phyloP scores from a whole-genome alignment of 2,797 vertebrate species.

The Acanthopagrus latus region DNA sequence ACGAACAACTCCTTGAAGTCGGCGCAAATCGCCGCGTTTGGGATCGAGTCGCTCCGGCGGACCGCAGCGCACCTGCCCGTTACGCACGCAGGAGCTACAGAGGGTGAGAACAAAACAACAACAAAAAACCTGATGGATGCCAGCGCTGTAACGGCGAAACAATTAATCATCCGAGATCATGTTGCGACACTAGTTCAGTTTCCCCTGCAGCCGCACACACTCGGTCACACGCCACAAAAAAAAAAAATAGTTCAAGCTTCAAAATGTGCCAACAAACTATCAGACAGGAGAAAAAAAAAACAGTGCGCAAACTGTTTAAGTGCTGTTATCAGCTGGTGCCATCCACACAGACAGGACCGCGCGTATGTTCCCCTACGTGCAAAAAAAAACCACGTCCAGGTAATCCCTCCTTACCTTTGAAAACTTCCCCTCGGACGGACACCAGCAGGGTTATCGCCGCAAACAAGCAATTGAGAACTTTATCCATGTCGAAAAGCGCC shows the following conservation, averaged over 20 bases:
- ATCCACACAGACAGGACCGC: background rate
- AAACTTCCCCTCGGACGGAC: constrained; percentile 84
- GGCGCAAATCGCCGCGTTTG: background rate
- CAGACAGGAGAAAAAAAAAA: background rate
- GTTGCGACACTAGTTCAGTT: background rate
- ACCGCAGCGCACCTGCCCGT: constrained; percentile 58
- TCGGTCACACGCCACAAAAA: background rate
- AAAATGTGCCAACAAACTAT: background rate
- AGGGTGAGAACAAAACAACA: constrained; percentile 43
- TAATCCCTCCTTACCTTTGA: constrained; percentile 83
- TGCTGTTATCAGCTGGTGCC: background rate
- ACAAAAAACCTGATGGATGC: background rate
- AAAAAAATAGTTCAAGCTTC: background rate
- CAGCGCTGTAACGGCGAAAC: background rate
- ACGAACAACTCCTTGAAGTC: constrained; percentile 45
- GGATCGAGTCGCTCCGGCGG: constrained; percentile 3
- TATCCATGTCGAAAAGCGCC: constrained; percentile 85
- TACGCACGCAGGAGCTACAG: constrained; percentile 37
- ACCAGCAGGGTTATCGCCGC: constrained; percentile 82
- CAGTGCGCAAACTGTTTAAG: constrained; percentile 37
- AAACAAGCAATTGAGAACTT: constrained; percentile 85
- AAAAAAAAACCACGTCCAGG: constrained; percentile 24
- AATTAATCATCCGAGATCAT: no score
- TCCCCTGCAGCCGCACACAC: background rate
- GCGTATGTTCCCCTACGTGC: background rate